These are phyloP conservation scores for Chloroceryle amazona DNA, from an alignment of 2,797 vertebrate species.

Conservation along the genomic window DNA sequence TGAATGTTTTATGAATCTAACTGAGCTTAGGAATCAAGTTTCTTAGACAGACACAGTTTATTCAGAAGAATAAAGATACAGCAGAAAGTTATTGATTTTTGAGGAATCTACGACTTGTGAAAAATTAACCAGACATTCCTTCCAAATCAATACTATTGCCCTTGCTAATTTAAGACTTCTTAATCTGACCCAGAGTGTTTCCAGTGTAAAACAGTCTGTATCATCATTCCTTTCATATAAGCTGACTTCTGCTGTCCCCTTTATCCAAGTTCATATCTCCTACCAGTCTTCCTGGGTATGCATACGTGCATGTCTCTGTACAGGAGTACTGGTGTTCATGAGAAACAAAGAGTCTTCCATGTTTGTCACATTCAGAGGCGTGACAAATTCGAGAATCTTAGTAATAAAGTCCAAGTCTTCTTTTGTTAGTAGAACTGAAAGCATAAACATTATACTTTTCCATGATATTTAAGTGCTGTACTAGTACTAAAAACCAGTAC, in stretches of 20 bases:
- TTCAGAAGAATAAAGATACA: conserved; percentile 93
- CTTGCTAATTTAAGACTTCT: conserved; percentile 72
- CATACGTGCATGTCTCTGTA: accelerated
- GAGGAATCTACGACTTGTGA: conserved; percentile 90
- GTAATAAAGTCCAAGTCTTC: background rate
- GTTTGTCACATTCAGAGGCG: background rate
- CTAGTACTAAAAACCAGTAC: background rate
- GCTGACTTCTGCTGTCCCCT: background rate
- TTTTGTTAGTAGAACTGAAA: background rate
- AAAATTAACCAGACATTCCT: conserved; percentile 96
- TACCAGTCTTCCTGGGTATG: background rate
- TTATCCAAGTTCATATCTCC: background rate
- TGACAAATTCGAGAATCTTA: background rate
- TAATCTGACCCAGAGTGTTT: conserved; percentile 21
- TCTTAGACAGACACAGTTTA: conserved; percentile 93
- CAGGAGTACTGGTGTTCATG: background rate
- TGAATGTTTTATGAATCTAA: conserved; percentile 91
- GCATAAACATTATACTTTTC: background rate
- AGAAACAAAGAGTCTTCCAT: background rate
- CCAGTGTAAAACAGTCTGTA: background rate
- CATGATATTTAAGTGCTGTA: background rate
- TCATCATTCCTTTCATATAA: background rate
- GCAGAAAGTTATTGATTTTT: conserved; percentile 91
- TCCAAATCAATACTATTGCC: conserved; percentile 89
- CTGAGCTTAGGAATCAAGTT: conserved; percentile 89